Evolutionary conservation across 2,797 vertebrate genomes (phyloP), one percentile per base, ranked within the genome.

Genomic region (Percopsis omiscomaycus): DNA sequence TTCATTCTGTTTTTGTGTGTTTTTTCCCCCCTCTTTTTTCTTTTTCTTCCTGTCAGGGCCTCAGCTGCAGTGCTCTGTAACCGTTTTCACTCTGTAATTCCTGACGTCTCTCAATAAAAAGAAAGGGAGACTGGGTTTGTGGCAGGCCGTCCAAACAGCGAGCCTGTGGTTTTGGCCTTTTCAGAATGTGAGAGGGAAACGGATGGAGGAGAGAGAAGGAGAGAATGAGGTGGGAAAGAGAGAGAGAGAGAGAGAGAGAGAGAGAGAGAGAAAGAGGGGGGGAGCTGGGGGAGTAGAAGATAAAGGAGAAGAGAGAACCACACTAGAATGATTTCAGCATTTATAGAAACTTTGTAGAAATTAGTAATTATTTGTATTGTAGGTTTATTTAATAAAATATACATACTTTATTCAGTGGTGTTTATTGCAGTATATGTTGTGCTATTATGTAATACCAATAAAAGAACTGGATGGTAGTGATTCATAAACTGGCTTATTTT

Each of bases 131-230:
- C 77, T 70, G 54, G 54, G 66, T 78, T 77, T 79, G 68, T 87
- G 78, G 80, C 77, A 59, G 77, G 16, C 64, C 48, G 29, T 59
- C 55, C 55, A 29, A 69, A 62, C 59, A 74, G 73, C 79, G 74
- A 86, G 86, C 80, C 77, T 86, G 84, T 83, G 86, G 84, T 64
- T 86, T 80, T 82, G 77, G 77, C 66, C 66, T 69, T 46, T 69
- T 67, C 44, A 58, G 49, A 32, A 30, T 73, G 68, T 79, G 59
- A 69, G 22, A 59, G 45, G 67, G 64, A 44, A 49, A 69, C 55
- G 42, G 60, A 77, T 37, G 32, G 32, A 6, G 32, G 59, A 70
- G 54, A 37, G 54, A 50, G 27, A 44, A 52, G 53, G 49, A 61
- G 27, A 52, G 15, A 37, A 45, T 59, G 52, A 54, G 49, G 16